Percentiles rank a stretch among this genome's conserved stretches.
Conservation (phyloP, 53 echinoderm and acorn worm species). For the Apostichopus leukothele region DNA sequence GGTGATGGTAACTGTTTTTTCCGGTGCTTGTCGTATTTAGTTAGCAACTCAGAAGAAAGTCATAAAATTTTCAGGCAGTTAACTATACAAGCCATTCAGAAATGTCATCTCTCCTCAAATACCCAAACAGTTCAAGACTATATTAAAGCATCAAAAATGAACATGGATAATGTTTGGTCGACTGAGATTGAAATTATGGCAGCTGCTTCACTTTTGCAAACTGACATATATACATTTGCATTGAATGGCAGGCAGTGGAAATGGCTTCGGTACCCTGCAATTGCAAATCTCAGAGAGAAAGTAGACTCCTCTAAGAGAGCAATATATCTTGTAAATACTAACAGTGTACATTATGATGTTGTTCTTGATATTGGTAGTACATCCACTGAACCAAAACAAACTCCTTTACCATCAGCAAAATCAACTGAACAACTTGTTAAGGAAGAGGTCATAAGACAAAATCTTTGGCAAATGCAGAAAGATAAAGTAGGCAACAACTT, state of each 20-base stretch:
- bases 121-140: not conserved
- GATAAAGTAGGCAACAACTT: no score
- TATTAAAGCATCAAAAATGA: not conserved
- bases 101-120: not conserved
- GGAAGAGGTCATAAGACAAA: no score
- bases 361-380: not conserved
- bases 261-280: conserved; percentile 19
- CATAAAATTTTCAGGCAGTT: not conserved
- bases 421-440: no score
- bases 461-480: no score
- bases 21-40: not conserved
- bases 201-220: not conserved
- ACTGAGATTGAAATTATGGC: not conserved
- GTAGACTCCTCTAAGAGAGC: not conserved
- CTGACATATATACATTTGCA: conserved; percentile 21
- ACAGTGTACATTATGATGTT: conserved; percentile 19
- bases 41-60: not conserved
- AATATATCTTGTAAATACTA: conserved; percentile 15
- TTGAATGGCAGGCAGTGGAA: conserved; percentile 5
- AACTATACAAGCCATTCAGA: not conserved
- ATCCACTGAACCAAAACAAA: not conserved
- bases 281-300: not conserved
- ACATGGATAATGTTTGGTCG: not conserved
- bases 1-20: conserved; percentile 34
- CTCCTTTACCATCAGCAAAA: not conserved